Percentiles rank a stretch among this genome's conserved stretches.
phyloP scores from a whole-genome alignment of 2,113 vertebrate species.

The Pygoscelis adeliae region DNA sequence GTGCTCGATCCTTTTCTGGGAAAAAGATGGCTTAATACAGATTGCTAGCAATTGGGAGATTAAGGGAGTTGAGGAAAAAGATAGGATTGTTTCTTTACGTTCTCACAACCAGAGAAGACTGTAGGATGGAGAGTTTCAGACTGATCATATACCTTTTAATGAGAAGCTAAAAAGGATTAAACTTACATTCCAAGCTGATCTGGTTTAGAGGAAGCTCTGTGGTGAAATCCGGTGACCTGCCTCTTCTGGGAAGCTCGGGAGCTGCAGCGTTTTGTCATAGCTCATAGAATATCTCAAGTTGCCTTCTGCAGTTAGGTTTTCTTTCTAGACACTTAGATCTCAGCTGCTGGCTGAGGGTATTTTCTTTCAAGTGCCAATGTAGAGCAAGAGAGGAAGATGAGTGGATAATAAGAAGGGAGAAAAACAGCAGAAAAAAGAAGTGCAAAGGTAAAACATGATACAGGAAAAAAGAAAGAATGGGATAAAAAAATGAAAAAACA shows the following conservation, averaged over 20 bases:
- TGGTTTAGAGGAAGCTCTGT: not conserved
- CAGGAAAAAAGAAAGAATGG: not conserved
- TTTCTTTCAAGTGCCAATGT: not conserved
- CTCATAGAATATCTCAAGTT: no score
- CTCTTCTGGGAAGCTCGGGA: not conserved
- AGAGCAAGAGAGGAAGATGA: not conserved
- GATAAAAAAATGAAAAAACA: not conserved
- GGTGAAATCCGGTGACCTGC: not conserved
- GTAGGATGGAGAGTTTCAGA: not conserved
- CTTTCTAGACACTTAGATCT: not conserved
- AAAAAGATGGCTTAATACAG: not conserved
- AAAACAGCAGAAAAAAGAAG: not conserved
- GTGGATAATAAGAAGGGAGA: not conserved
- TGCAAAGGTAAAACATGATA: not conserved
- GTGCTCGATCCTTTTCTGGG: not conserved
- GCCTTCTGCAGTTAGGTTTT: not conserved
- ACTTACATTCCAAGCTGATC: not conserved
- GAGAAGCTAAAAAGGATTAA: slow-evolving; percentile 14
- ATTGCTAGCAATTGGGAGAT: not conserved
- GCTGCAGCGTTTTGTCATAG: not conserved
- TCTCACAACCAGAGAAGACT: not conserved
- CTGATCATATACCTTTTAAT: not conserved
- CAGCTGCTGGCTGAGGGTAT: not conserved
- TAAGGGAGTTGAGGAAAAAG: not conserved
- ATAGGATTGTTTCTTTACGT: slow-evolving; percentile 5